phyloP scores from a whole-genome alignment of 1,140 invertebrate genomes.

The Pseudomyrmex gracilis region DNA sequence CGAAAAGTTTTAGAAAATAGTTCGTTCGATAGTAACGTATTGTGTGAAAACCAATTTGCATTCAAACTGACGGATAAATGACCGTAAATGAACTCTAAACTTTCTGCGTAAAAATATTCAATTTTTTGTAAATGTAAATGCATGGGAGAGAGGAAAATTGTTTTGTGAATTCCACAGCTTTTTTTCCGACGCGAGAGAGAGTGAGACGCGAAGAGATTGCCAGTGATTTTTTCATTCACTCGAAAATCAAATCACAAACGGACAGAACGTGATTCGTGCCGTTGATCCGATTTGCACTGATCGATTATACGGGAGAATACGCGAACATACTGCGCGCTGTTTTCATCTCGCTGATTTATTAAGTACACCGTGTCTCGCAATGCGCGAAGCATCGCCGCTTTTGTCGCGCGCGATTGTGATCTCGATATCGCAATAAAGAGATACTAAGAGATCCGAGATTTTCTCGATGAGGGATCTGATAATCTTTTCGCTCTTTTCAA shows the following conservation, averaged over 20 bases:
- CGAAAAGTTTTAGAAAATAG: background rate
- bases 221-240: background rate
- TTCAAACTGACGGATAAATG: background rate
- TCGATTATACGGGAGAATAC: background rate
- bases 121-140: background rate
- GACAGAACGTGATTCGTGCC: background rate
- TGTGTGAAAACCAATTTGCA: slow-evolving; percentile 5
- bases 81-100: background rate
- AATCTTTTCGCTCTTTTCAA: background rate
- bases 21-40: background rate
- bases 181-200: no score
- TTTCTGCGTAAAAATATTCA: background rate
- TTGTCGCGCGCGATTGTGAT: slow-evolving; percentile 2
- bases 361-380: background rate
- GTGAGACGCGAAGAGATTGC: no score
- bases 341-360: slow-evolving; percentile 14
- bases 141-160: no score
- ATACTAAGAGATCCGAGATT: background rate
- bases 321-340: background rate
- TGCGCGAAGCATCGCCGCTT: background rate
- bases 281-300: slow-evolving; percentile 48
- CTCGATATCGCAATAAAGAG: slow-evolving; percentile 22
- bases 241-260: slow-evolving; percentile 28
- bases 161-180: no score
- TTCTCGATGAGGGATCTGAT: slow-evolving; percentile 32